These are phyloP conservation scores for Hexactinellida sp. DNA, from an alignment of 37 sponge, comb jelly and placozoan genomes.

Conservation along the genomic window DNA sequence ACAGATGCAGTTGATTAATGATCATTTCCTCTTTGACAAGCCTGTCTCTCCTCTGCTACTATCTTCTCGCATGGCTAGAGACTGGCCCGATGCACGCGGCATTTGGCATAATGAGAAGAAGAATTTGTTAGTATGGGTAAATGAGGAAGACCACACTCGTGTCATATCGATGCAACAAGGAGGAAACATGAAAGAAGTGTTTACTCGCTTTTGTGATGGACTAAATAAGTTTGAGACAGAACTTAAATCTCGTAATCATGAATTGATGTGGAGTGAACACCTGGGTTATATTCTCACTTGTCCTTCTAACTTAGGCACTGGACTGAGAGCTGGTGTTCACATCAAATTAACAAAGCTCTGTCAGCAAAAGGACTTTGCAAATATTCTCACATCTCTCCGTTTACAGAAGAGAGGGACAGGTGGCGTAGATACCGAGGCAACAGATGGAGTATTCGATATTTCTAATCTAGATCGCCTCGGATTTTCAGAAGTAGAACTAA, in stretches of 20 bases:
- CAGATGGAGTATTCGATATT: conserved; percentile 57
- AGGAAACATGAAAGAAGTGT: conserved; percentile 35
- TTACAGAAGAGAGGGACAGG: conserved; percentile 65
- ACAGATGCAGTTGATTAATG: conserved; percentile 50
- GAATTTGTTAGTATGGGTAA: conserved; percentile 66
- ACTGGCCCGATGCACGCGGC: conserved; percentile 75
- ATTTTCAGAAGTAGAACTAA: conserved; percentile 66
- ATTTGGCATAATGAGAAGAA: conserved; percentile 51
- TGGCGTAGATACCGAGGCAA: conserved; percentile 51
- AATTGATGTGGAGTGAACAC: conserved; percentile 59
- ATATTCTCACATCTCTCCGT: conserved; percentile 30
- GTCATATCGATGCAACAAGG: conserved; percentile 86
- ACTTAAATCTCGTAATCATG: conserved; percentile 26
- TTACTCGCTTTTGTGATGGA: conserved; percentile 34
- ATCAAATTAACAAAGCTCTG: conserved; percentile 42
- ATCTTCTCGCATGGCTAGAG: conserved; percentile 46
- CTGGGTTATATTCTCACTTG: conserved; percentile 77
- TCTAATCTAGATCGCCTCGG: conserved; percentile 65
- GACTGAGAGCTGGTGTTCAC: conserved; percentile 72
- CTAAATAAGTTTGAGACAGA: conserved; percentile 40
- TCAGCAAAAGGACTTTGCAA: conserved; percentile 22
- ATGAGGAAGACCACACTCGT: conserved; percentile 83
- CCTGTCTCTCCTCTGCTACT: conserved; percentile 29
- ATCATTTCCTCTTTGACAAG: conserved; percentile 73
- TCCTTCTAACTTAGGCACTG: conserved; percentile 85